Evolutionary conservation across 2,797 vertebrate species (phyloP).

Genomic region (Molossus alvarezi): DNA sequence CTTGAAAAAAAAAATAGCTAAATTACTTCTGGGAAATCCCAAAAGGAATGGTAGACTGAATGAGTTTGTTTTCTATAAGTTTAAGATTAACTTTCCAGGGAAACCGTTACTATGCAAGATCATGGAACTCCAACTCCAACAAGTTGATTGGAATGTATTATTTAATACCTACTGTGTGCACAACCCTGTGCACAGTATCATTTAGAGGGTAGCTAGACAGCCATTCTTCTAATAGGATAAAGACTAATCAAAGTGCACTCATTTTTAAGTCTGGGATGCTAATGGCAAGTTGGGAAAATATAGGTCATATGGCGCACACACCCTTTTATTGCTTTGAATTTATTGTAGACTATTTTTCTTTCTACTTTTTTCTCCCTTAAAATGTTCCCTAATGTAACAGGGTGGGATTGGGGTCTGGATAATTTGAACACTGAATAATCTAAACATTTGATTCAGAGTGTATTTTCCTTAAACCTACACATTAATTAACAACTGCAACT

Average conservation of each 20-base stretch:
- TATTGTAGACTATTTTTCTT: slow-evolving; percentile 3
- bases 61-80: slow-evolving; percentile 4
- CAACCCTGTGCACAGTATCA: background rate
- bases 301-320: background rate
- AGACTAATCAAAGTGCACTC: background rate
- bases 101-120: background rate
- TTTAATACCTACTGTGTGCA: background rate
- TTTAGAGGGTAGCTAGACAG: background rate
- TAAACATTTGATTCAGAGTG: background rate
- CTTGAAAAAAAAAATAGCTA: background rate
- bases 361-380: background rate
- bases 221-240: background rate
- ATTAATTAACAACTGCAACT: background rate
- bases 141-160: background rate
- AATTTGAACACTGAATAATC: background rate
- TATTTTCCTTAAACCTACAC: background rate
- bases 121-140: background rate
- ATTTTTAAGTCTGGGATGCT: background rate
- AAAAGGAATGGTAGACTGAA: background rate
- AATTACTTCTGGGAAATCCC: background rate
- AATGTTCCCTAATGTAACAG: background rate
- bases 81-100: background rate
- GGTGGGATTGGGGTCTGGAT: background rate
- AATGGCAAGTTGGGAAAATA: background rate
- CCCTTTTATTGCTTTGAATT: background rate